These are phyloP conservation scores for Octodon degus DNA, from an alignment of 2,113 vertebrate species.

Conservation along the genomic window DNA sequence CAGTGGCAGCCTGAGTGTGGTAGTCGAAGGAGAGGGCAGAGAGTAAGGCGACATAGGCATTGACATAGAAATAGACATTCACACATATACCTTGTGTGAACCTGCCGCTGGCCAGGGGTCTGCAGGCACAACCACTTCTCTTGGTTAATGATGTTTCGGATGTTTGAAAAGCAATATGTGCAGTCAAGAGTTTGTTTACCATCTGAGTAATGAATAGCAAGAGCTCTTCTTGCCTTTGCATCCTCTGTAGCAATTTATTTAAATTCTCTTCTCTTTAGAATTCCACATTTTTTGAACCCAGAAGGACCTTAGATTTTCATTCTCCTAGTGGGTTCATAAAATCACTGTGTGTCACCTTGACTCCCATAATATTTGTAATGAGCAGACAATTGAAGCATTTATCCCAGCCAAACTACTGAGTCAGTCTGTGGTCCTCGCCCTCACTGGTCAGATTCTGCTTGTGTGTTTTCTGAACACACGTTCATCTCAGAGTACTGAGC, in stretches of 20 bases:
- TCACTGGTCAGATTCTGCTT: neutral
- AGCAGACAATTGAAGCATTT: constrained; percentile 28
- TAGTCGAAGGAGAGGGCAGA: neutral
- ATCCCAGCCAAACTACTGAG: neutral
- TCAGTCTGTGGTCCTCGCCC: neutral
- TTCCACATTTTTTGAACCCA: neutral
- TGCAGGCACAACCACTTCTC: neutral
- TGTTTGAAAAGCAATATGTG: neutral
- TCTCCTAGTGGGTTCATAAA: neutral
- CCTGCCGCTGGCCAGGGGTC: fast-evolving
- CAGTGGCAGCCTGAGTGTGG: neutral
- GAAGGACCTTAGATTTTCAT: neutral
- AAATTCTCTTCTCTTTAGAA: neutral
- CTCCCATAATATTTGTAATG: constrained; percentile 57
- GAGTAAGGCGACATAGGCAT: neutral
- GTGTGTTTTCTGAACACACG: neutral
- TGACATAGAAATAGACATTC: no score
- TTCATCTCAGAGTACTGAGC: neutral
- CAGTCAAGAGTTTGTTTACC: neutral
- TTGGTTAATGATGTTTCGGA: neutral
- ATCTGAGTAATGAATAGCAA: neutral
- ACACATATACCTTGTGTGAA: neutral
- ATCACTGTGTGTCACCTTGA: constrained; percentile 3
- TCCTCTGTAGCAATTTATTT: neutral
- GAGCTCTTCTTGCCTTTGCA: neutral